Percentiles rank a stretch among this genome's conserved stretches.
These are phyloP conservation scores for Drosophila demipolita DNA, from an alignment of 2,888 invertebrate genomes.

Conservation along the genomic window DNA sequence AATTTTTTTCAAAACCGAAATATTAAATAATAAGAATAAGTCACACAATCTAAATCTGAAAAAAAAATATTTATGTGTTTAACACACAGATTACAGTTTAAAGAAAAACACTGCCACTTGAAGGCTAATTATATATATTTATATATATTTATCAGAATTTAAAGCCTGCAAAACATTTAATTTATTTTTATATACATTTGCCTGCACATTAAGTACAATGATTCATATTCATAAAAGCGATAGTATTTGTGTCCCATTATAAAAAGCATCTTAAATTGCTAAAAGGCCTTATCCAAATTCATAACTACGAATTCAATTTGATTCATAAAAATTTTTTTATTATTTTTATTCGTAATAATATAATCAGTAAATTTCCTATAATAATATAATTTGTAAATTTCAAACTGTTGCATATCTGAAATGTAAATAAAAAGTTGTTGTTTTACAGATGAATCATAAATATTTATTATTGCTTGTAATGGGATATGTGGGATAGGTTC, in stretches of 20 bases:
- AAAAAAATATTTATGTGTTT: not conserved
- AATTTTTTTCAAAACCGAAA: not conserved
- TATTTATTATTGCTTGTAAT: slow-evolving; percentile 33
- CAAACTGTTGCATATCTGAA: not conserved
- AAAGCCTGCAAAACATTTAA: not conserved
- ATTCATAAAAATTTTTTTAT: too few species aligned
- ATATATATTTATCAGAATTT: not conserved
- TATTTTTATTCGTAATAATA: not conserved
- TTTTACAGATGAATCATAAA: slow-evolving; percentile 12
- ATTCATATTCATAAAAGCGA: not conserved
- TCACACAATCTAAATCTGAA: not conserved
- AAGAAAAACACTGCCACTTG: not conserved
- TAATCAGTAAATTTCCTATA: not conserved
- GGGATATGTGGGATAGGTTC: slow-evolving; percentile 25
- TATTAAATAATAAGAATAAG: not conserved
- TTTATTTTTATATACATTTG: not conserved
- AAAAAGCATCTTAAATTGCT: not conserved
- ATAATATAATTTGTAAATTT: not conserved
- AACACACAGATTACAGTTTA: not conserved
- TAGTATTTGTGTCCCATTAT: not conserved
- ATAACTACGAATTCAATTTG: not conserved
- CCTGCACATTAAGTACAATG: not conserved
- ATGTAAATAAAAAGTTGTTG: not conserved
- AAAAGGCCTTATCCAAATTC: not conserved
- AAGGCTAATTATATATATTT: too few species aligned